A percentile compares a stretch with the other conserved stretches of the same genome.
These are phyloP conservation scores for Arrhopalites spinosus DNA, from an alignment of 2,888 invertebrate species.

Conservation along the genomic window DNA sequence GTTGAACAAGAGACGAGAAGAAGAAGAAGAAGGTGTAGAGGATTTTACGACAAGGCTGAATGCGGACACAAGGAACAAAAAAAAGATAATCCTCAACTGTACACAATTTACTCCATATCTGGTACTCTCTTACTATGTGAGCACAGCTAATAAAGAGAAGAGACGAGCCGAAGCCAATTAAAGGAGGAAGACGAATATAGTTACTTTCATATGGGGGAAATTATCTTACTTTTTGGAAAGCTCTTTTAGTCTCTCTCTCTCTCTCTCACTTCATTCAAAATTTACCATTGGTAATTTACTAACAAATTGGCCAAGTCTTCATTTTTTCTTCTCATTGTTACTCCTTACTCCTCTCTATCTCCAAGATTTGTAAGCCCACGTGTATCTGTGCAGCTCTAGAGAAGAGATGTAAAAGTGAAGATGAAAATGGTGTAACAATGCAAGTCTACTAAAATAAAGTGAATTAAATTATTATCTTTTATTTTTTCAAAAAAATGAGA, in stretches of 20 bases:
- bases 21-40: neutral
- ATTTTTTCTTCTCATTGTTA: too few species aligned
- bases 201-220: too few species aligned
- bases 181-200: neutral
- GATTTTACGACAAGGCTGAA: constrained; percentile 15
- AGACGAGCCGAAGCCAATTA: constrained; percentile 4
- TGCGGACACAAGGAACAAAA: neutral
- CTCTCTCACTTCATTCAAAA: neutral
- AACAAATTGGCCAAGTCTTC: too few species aligned
- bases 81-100: neutral
- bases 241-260: constrained; percentile 6
- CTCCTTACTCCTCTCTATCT: too few species aligned
- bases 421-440: too few species aligned
- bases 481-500: too few species aligned
- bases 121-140: neutral
- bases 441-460: too few species aligned
- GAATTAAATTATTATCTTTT: too few species aligned
- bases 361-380: too few species aligned
- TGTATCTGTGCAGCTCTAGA: too few species aligned
- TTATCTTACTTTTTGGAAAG: neutral
- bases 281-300: too few species aligned
- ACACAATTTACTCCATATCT: neutral
- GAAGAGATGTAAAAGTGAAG: too few species aligned
- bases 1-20: neutral
- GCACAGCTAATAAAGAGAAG: neutral